These are phyloP conservation scores for Drosophila basisetae DNA, from an alignment of 2,888 invertebrate genomes.

Conservation along the genomic window DNA sequence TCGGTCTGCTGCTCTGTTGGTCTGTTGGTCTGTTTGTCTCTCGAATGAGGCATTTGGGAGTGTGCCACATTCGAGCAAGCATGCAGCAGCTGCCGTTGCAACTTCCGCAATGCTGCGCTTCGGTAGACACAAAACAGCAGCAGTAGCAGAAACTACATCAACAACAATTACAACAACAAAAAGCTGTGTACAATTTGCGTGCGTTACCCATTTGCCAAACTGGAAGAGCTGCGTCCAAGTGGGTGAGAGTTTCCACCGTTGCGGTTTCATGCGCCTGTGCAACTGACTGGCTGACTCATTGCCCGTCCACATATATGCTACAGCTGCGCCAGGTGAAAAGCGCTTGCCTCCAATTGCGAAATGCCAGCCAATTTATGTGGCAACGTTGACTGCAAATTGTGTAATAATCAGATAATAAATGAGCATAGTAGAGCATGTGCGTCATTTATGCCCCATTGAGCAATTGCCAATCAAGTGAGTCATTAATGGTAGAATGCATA, in stretches of 20 bases:
- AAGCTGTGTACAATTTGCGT: conserved; percentile 63
- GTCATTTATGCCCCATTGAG: conserved; percentile 71
- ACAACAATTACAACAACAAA: conserved; percentile 17
- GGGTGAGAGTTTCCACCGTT: conserved; percentile 60
- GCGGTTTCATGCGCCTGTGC: conserved; percentile 66
- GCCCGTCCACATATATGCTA: conserved; percentile 31
- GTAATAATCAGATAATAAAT: conserved; percentile 74
- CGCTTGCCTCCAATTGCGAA: conserved; percentile 61
- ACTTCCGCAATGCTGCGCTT: conserved; percentile 77
- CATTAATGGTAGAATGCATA: conserved; percentile 35
- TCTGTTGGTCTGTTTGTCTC: background rate
- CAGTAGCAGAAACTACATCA: conserved; percentile 49
- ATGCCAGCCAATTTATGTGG: conserved; percentile 53
- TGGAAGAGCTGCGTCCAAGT: conserved; percentile 44
- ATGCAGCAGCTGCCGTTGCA: conserved; percentile 65
- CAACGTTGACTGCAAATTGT: conserved; percentile 58
- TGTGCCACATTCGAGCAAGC: conserved; percentile 52
- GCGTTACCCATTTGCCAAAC: conserved; percentile 71
- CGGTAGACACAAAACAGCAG: conserved; percentile 53
- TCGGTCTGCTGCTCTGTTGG: background rate
- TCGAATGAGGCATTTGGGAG: conserved; percentile 35
- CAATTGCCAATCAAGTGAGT: conserved; percentile 64
- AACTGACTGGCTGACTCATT: conserved; percentile 55
- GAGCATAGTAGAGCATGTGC: conserved; percentile 60
- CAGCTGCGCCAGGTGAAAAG: conserved; percentile 71